Evolutionary conservation across 2,797 vertebrate species (phyloP).

Genomic region (Pterois miles): DNA sequence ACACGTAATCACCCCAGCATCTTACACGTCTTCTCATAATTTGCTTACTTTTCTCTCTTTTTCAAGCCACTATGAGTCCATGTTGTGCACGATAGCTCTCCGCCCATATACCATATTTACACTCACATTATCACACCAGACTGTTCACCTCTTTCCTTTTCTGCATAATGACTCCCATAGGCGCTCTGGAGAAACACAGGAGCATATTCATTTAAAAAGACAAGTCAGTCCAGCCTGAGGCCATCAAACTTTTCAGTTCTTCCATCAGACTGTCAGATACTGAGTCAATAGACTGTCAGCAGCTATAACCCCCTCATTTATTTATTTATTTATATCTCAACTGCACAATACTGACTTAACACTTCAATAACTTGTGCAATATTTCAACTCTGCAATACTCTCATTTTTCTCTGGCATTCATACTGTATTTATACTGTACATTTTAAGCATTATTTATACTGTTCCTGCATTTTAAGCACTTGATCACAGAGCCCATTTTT

Average conservation of each 20-base stretch:
- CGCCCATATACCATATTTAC: conserved; percentile 2
- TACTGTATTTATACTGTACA: background rate
- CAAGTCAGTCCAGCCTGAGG: background rate
- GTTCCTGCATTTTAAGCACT: background rate
- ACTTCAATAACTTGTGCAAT: background rate
- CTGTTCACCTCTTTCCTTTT: background rate
- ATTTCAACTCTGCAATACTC: background rate
- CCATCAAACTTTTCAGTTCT: background rate
- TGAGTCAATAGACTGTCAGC: background rate
- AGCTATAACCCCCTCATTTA: background rate
- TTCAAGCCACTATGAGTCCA: background rate
- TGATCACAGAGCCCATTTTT: background rate
- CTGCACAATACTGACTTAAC: background rate
- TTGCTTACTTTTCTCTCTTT: background rate
- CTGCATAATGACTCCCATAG: too few species aligned
- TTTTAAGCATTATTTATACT: background rate
- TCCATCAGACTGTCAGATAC: background rate
- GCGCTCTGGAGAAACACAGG: too few species aligned
- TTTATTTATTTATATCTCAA: background rate
- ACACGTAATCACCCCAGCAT: too few species aligned
- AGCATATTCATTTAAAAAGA: too few species aligned
- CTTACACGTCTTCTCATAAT: too few species aligned
- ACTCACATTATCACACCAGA: background rate
- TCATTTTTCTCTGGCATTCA: background rate
- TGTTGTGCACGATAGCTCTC: background rate